Conservation (phyloP, 2,113 vertebrate genomes). For the Myrmecobius fasciatus region DNA sequence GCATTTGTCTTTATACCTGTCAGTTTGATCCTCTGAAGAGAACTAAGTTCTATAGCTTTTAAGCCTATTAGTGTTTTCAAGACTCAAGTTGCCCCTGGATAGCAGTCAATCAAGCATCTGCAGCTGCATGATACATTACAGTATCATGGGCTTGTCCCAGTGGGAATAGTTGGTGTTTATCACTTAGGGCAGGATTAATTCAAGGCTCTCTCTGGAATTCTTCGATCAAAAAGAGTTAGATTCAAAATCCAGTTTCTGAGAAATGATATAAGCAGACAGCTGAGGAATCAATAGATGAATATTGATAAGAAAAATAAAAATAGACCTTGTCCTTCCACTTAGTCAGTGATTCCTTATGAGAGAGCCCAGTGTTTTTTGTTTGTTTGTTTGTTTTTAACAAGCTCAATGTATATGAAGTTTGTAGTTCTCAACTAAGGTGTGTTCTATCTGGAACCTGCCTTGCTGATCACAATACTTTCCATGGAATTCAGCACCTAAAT, state of each 20-base stretch:
- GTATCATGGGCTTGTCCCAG: rapidly evolving
- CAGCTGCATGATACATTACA: not conserved
- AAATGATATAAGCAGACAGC: not conserved
- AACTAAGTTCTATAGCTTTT: not conserved
- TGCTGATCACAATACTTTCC: not conserved
- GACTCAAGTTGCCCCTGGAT: too few species aligned
- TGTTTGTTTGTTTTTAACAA: not conserved
- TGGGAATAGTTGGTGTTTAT: not conserved
- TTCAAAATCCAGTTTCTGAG: constrained; percentile 31
- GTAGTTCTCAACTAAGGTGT: not conserved
- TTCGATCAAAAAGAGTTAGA: not conserved
- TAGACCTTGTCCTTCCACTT: not conserved
- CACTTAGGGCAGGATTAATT: not conserved
- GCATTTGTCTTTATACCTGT: constrained; percentile 21
- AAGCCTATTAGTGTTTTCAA: not conserved
- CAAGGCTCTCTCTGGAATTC: not conserved
- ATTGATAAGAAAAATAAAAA: not conserved
- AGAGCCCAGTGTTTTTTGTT: not conserved
- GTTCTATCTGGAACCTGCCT: not conserved
- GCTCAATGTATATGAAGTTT: not conserved
- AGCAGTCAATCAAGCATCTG: not conserved
- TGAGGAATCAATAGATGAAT: not conserved
- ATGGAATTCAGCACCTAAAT: not conserved
- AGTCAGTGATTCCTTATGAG: not conserved
- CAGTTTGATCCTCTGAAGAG: not conserved